Conservation (phyloP, 2,888 invertebrate genomes). For the Ethmia dodecea region DNA sequence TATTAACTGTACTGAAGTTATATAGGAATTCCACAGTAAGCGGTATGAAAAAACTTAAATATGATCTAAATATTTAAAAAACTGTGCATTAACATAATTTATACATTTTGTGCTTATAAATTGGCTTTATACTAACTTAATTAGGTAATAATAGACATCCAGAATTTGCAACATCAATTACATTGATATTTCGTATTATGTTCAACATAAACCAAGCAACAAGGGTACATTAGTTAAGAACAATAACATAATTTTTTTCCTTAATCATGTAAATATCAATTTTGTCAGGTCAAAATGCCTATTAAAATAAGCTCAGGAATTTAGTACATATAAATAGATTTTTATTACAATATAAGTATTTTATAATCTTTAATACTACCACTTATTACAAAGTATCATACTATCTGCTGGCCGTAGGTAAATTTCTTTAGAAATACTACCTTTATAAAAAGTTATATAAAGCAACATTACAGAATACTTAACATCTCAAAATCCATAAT, state of each 20-base stretch:
- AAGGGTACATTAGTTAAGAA: conserved; percentile 16
- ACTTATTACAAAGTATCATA: conserved; percentile 36
- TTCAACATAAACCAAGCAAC: conserved; percentile 19
- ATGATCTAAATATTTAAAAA: too few species aligned
- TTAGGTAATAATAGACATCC: conserved; percentile 13
- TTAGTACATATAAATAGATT: conserved; percentile 18
- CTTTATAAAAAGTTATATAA: too few species aligned
- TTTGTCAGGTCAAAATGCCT: conserved; percentile 19
- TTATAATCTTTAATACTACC: conserved; percentile 25
- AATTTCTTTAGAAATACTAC: too few species aligned
- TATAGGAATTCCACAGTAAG: too few species aligned
- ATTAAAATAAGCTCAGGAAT: conserved; percentile 31
- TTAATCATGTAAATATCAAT: conserved; percentile 1
- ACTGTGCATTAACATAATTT: conserved; percentile 5
- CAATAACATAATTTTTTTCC: conserved; percentile 16
- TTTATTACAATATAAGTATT: conserved; percentile 9
- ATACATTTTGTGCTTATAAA: conserved; percentile 26
- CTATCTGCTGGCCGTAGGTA: conserved; percentile 40
- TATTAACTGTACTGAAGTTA: too few species aligned
- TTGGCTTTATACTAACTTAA: too few species aligned
- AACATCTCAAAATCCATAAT: conserved; percentile 9
- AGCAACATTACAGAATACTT: conserved; percentile 17
- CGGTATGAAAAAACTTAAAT: too few species aligned
- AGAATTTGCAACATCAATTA: conserved; percentile 22
- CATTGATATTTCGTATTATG: conserved; percentile 11